Percentiles rank a stretch among this genome's conserved stretches.
phyloP scores from a whole-genome alignment of 2,797 vertebrate species.

The Ambastaia sidthimunki region DNA sequence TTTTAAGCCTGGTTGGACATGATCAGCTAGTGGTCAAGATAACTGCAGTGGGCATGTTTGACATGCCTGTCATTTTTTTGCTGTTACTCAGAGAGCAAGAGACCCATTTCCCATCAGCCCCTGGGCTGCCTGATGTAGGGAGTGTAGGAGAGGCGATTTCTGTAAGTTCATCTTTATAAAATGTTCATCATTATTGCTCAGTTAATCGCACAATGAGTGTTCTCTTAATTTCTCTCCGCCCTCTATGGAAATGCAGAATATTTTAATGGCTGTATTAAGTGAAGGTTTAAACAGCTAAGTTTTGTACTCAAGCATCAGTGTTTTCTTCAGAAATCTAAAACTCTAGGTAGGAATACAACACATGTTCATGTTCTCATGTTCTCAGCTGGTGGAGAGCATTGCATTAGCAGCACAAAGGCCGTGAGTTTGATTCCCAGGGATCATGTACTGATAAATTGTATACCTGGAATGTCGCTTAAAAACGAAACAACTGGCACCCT shows the following conservation, averaged over 20 bases:
- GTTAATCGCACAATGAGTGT: conserved; percentile 28
- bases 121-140: conserved; percentile 23
- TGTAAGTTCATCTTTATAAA: conserved; percentile 57
- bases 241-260: background rate
- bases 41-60: conserved; percentile 68
- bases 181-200: conserved; percentile 63
- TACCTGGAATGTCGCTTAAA: too few species aligned
- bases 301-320: too few species aligned
- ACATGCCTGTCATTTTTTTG: conserved; percentile 68
- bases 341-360: too few species aligned
- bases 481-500: background rate
- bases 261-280: conserved; percentile 4
- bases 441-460: too few species aligned
- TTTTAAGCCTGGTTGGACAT: conserved; percentile 69
- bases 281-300: background rate
- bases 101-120: conserved; percentile 33
- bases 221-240: background rate
- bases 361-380: too few species aligned
- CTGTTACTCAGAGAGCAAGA: conserved; percentile 68
- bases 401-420: too few species aligned
- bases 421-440: too few species aligned
- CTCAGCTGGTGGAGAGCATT: too few species aligned
- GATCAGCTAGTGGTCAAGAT: conserved; percentile 68
- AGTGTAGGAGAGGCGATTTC: conserved; percentile 52
- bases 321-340: too few species aligned